Evolutionary conservation across 2,113 vertebrate species (phyloP), one percentile per base, ranked within the genome.

Genomic region (Apaloderma vittatum): DNA sequence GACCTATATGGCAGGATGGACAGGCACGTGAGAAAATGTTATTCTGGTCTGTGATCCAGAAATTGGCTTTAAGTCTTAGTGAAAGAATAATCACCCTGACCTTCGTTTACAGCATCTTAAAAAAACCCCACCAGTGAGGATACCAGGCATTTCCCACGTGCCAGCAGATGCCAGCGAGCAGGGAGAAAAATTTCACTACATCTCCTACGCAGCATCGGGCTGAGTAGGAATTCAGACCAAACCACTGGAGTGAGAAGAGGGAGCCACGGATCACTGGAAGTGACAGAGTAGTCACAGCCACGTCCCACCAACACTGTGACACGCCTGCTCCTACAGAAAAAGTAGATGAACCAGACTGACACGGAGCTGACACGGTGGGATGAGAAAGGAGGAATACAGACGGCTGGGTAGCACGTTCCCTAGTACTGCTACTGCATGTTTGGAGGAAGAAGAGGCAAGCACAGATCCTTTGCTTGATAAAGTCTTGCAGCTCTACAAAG

Each of bases 41-140:
- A 88, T 91, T 92, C 76, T 84, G 6, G 3, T 77, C 72, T 81
- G 46, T 88, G 75, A 94, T 93, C 75, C 94, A 95, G 72, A 83
- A 96, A 97, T 19, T 93, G 68, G 82, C 82, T 96, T 97, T 96
- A 93, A 92, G 94, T 79, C 88, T 96, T 92, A 93, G 88, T 3
- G 27, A 95, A 26, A 70, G 65, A 91, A 78, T 94, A 94, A 96
- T 94, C 88, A 82, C 76, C 49, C 83, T 66, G 88, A 94, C 76
- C 65, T 89, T 65, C 6, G 5, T 75, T 52, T 46, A 61, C 45
- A 78, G 18, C 40, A 32, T 75, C 79, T 90, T 54, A 32, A 36
- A 88, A 92, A 94, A 87, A 54, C 11, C 3, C 4, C 49, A 63
- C 43, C 72, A 75, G 13, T 12, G 57, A 96, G 65, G 82, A 72